Evolutionary conservation across 2,797 vertebrate genomes (phyloP), one percentile per base, ranked within the genome.

Genomic region (Periophthalmus magnuspinnatus): DNA sequence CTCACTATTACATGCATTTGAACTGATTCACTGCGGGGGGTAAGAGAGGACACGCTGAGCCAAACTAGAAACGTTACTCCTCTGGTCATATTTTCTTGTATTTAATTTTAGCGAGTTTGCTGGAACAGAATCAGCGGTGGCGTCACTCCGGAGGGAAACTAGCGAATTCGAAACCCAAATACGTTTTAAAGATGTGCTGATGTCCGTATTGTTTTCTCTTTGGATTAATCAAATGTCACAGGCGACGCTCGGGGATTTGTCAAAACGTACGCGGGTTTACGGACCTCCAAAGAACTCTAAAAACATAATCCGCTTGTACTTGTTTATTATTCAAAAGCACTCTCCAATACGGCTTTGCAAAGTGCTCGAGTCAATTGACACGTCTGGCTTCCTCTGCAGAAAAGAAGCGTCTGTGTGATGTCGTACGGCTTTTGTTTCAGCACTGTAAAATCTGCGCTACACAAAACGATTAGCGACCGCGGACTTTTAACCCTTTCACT

Each of bases 201-300:
- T 81, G 84, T 81, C 66, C 78, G 55, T 79, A 85, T 84, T 86
- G 88, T 86, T 89, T 83, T 86, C 69, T 61, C 41, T 84, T 87
- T 80, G 79, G 79, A 74, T 88, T 87, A 80, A 82, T 87, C 81
- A 90, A 88, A 88, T 85, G 79, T 86, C 83, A 86, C 76, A 54
- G 10, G 80, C 70, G 71, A 80, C 77, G 79, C 81, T 72, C 1
- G 2, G 75, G 83, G 84, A 89, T 88, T 86, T 88, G 73, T 78
- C 17, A 21, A 75, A 47, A 71, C 36, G 6, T 77, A 79, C 71
- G 74, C 70, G 22, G 38, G 54, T 66, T 65, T 47, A 58, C 64
- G 5, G 48, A 82, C 79, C 77, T 82, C 83, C 79, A 76, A 72
- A 69, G 75, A 56, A 71, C 52, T 79, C 17, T 48, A 59, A 75